These are phyloP conservation scores for Syncerus caffer DNA, from an alignment of 2,797 vertebrate genomes.

Conservation along the genomic window DNA sequence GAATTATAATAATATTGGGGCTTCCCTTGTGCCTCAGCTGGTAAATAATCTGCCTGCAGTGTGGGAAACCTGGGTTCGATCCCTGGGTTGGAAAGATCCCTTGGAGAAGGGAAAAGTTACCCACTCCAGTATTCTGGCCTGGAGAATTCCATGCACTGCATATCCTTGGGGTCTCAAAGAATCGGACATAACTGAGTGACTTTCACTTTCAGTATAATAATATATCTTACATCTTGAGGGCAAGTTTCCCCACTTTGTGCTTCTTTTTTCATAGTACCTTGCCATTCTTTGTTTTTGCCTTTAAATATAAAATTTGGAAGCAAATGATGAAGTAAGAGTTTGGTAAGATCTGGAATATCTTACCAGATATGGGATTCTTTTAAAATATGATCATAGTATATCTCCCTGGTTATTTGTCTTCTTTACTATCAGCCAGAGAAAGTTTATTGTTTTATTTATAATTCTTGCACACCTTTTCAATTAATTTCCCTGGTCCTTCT, in stretches of 20 bases:
- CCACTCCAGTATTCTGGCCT: no score
- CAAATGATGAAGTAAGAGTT: neutral
- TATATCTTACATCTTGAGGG: neutral
- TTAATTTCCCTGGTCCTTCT: neutral
- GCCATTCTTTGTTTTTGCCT: neutral
- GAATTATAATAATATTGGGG: neutral
- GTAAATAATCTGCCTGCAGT: no score
- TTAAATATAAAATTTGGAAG: neutral
- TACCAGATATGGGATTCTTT: neutral
- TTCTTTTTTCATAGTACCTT: neutral
- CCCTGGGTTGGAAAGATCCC: no score
- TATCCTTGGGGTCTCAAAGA: no score
- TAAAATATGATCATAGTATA: neutral
- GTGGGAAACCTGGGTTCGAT: no score
- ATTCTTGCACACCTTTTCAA: neutral
- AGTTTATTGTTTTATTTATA: neutral
- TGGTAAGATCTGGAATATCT: neutral
- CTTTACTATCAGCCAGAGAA: neutral
- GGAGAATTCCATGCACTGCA: no score
- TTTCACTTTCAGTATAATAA: neutral
- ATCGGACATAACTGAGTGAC: fast-evolving
- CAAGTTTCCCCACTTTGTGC: neutral
- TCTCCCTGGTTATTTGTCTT: neutral
- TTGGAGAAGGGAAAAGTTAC: no score
- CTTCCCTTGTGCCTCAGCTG: no score